phyloP scores from a whole-genome alignment of 2,113 vertebrate genomes.

The Microtus ochrogaster region DNA sequence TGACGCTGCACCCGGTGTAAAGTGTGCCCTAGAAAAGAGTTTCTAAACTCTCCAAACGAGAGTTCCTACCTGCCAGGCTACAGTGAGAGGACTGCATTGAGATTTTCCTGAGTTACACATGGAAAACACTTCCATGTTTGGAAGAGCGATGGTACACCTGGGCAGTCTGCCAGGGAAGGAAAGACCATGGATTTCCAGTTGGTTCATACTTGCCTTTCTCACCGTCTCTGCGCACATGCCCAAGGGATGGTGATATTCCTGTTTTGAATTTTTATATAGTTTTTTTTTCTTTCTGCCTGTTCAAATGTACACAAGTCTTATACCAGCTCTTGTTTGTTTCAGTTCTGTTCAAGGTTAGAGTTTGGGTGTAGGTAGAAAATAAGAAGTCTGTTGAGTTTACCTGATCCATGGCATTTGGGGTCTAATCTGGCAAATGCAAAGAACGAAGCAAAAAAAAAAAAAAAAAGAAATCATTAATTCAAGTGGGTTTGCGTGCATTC shows the following conservation, averaged over 20 bases:
- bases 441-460: neutral
- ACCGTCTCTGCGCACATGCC: neutral
- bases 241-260: constrained; percentile 47
- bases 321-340: constrained; percentile 75
- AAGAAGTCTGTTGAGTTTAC: constrained; percentile 46
- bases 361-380: neutral
- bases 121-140: constrained; percentile 48
- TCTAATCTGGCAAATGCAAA: neutral
- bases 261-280: constrained; percentile 60
- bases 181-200: constrained; percentile 69
- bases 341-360: constrained; percentile 61
- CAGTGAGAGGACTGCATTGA: neutral
- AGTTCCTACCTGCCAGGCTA: neutral
- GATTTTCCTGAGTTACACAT: neutral
- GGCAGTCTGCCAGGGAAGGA: constrained; percentile 58
- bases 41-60: neutral
- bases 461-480: neutral
- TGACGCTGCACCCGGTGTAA: neutral
- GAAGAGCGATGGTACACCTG: constrained; percentile 49
- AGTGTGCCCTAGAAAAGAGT: neutral
- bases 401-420: neutral
- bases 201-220: constrained; percentile 42
- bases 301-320: constrained; percentile 63
- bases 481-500: constrained; percentile 28
- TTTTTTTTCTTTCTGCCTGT: constrained; percentile 47